phyloP scores from a whole-genome alignment of 92 coral and sea anemone genomes.

The Blastomussa wellsi region DNA sequence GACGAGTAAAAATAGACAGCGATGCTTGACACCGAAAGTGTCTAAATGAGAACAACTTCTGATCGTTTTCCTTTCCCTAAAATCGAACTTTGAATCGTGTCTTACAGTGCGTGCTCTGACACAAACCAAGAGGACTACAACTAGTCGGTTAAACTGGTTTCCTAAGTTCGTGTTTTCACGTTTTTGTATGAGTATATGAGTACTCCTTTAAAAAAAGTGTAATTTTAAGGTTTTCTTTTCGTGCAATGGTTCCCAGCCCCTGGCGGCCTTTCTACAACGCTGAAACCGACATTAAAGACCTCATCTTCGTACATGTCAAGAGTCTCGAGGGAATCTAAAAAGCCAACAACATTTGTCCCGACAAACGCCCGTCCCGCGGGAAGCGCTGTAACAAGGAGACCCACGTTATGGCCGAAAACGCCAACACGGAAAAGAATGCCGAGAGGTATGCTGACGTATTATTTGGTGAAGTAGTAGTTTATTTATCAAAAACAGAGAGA shows the following conservation, averaged over 20 bases:
- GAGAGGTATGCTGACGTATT: slow-evolving; percentile 2
- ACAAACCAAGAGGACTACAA: too few relatives aligned
- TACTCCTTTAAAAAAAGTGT: background rate
- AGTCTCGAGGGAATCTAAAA: slow-evolving; percentile 21
- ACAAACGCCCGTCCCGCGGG: slow-evolving; percentile 1
- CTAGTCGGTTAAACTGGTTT: too few relatives aligned
- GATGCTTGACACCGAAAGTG: too few relatives aligned
- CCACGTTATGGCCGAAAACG: background rate
- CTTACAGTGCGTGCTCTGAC: too few relatives aligned
- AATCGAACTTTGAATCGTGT: too few relatives aligned
- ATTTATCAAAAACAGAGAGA: background rate
- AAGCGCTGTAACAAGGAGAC: background rate
- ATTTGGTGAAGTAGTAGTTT: background rate
- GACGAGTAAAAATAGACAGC: too few relatives aligned
- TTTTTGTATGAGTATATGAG: too few relatives aligned
- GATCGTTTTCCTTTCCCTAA: too few relatives aligned
- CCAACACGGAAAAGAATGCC: slow-evolving; percentile 14
- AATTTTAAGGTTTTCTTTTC: background rate
- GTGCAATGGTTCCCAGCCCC: background rate
- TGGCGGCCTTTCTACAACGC: slow-evolving; percentile 10
- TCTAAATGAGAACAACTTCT: too few relatives aligned
- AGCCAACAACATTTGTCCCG: slow-evolving; percentile 4
- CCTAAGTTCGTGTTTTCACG: too few relatives aligned
- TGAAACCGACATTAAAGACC: slow-evolving; percentile 34
- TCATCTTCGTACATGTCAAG: slow-evolving; percentile 30